Conservation (phyloP, 1,140 invertebrate species). For the Anagrus nilaparvatae region DNA sequence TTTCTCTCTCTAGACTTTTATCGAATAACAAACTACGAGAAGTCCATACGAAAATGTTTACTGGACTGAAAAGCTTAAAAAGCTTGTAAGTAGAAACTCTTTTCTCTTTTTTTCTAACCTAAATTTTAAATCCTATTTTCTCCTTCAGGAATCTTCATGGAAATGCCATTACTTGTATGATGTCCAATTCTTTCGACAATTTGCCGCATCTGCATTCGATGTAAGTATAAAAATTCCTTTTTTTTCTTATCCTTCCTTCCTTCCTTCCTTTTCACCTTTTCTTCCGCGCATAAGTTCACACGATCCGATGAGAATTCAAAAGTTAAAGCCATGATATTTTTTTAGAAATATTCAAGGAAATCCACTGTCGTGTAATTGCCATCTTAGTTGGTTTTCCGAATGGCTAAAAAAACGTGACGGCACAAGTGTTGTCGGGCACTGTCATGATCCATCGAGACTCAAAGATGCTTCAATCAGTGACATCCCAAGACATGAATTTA, state of each 20-base stretch:
- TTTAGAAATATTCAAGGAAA: slow-evolving; percentile 81
- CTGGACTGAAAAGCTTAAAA: slow-evolving; percentile 68
- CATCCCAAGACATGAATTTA: slow-evolving; percentile 77
- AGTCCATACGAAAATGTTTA: slow-evolving; percentile 85
- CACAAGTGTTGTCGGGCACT: slow-evolving; percentile 66
- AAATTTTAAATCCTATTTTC: neutral
- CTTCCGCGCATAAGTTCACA: too few species aligned
- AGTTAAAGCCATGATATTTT: neutral
- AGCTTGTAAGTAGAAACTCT: slow-evolving; percentile 55
- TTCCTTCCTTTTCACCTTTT: too few species aligned
- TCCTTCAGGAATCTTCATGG: slow-evolving; percentile 68
- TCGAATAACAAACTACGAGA: slow-evolving; percentile 79
- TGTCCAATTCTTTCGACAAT: slow-evolving; percentile 86
- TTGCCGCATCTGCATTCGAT: slow-evolving; percentile 71
- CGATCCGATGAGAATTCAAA: too few species aligned
- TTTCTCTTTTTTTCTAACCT: neutral
- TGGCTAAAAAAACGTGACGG: slow-evolving; percentile 74
- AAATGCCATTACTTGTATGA: slow-evolving; percentile 90
- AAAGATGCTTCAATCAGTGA: slow-evolving; percentile 74
- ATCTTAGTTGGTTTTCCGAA: slow-evolving; percentile 85
- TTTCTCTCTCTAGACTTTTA: slow-evolving; percentile 52
- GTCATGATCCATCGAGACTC: slow-evolving; percentile 65
- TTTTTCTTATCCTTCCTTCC: neutral
- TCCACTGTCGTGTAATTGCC: slow-evolving; percentile 92
- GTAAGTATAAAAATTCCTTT: slow-evolving; percentile 57